phyloP scores from a whole-genome alignment of 2,797 vertebrate species.

The Trachurus trachurus region DNA sequence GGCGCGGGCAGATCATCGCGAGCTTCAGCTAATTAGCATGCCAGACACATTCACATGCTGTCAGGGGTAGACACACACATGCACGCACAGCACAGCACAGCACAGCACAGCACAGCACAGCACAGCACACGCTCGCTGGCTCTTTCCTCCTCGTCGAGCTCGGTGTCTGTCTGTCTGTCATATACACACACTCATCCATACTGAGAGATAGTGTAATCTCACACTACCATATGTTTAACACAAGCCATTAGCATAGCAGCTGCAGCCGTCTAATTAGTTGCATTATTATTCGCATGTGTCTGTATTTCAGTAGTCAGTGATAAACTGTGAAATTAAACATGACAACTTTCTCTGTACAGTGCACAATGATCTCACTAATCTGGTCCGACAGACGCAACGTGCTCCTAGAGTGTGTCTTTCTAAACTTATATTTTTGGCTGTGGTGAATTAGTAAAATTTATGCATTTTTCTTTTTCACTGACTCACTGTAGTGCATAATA shows the following conservation, averaged over 20 bases:
- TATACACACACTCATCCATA: slow-evolving; percentile 41
- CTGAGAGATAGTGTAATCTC: slow-evolving; percentile 73
- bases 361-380: slow-evolving; percentile 43
- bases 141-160: slow-evolving; percentile 33
- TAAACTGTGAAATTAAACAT: slow-evolving; percentile 76
- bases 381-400: slow-evolving; percentile 33
- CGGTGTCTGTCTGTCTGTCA: slow-evolving; percentile 44
- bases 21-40: slow-evolving; percentile 68
- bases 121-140: neutral
- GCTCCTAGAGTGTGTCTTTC: slow-evolving; percentile 1
- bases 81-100: neutral
- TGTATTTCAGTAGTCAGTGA: slow-evolving; percentile 54
- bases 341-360: slow-evolving; percentile 60
- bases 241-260: slow-evolving; percentile 75
- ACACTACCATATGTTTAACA: slow-evolving; percentile 71
- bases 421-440: slow-evolving; percentile 21
- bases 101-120: neutral
- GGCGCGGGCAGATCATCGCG: slow-evolving; percentile 51
- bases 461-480: neutral
- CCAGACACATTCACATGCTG: slow-evolving; percentile 60
- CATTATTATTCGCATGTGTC: slow-evolving; percentile 65
- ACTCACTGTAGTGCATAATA: slow-evolving; percentile 30
- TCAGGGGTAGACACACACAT: slow-evolving; percentile 23
- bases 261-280: slow-evolving; percentile 70
- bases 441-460: slow-evolving; percentile 16